Evolutionary conservation across 2,797 vertebrate genomes (phyloP), one percentile per base, ranked within the genome.

Genomic region (Pangasius macronema): DNA sequence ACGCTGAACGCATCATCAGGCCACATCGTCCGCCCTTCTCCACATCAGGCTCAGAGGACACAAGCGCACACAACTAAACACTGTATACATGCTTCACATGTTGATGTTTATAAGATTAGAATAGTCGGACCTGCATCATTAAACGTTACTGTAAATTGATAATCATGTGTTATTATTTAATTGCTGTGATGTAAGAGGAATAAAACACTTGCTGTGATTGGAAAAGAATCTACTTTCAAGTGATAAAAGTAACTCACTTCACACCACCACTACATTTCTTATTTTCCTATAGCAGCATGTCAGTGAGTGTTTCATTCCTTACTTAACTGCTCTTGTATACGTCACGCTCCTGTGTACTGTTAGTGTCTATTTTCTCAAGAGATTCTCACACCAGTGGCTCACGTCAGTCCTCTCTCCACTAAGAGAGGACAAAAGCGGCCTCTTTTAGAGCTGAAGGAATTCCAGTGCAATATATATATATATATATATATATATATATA

Each of bases 381-480:
- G 36, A 46, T 46, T 46, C 46, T 61, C 13, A 13, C 79, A 27
- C 57, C 57, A 33, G 30, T n/a, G 42, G 24, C 72, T 75, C 27
- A 30, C 11, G 7, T 80, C 51, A 22, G 7, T 55, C 7, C 53
- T 59, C 20, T 24, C 20, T 36, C 53, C 33, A 39, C 30, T 27
- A 42, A 42, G 36, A 36, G 36, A 36, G 18, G 10, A 36, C 20
- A 33, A 59, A 59, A 59, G 77, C 9, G 2, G 33, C 33, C 10
- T 73, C 82, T 65, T 81, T 85, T 75, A 77, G 67, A 57, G 46
- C 76, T 73, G 75, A 84, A 27, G n/a, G 61, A 85, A 84, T 82
- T 70, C 81, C 59, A 84, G 77, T 5, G 22, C 22, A 8, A 16
- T 16, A 77, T 51, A 49, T 49, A 73, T 13, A 72, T 2, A 51